phyloP scores from a whole-genome alignment of 1,140 invertebrate genomes.

The Anoplophora glabripennis region DNA sequence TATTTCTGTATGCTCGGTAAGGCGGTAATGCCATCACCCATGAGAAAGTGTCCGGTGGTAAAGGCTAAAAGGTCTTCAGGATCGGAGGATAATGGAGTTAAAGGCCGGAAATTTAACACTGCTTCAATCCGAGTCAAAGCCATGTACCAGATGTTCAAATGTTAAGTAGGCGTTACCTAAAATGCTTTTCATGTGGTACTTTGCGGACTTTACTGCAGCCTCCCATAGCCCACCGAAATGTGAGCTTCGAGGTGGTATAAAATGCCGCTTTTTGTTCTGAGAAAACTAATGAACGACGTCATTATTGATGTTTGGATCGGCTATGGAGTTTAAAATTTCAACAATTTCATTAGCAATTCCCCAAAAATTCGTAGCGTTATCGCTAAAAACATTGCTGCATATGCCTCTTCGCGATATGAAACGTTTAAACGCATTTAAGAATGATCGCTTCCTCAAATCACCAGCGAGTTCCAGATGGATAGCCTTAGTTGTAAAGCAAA shows the following conservation, averaged over 20 bases:
- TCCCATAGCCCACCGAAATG: slow-evolving; percentile 4
- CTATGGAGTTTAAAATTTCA: not conserved
- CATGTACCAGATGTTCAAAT: slow-evolving; percentile 6
- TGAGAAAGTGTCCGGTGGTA: not conserved
- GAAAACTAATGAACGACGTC: not conserved
- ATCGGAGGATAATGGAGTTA: not conserved
- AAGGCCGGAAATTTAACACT: not conserved
- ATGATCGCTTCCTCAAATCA: slow-evolving; percentile 28
- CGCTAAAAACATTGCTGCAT: slow-evolving; percentile 28
- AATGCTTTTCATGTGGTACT: slow-evolving; percentile 3
- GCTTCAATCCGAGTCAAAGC: not conserved
- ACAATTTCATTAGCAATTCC: not conserved
- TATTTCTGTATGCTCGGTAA: not conserved
- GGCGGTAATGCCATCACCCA: not conserved
- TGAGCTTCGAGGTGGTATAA: slow-evolving; percentile 4
- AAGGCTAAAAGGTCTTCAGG: not conserved
- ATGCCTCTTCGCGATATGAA: slow-evolving; percentile 36
- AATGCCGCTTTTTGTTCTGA: not conserved
- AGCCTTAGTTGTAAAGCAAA: slow-evolving; percentile 39
- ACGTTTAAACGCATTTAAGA: slow-evolving; percentile 38
- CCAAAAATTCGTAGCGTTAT: slow-evolving; percentile 40
- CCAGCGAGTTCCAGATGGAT: slow-evolving; percentile 37
- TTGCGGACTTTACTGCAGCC: not conserved
- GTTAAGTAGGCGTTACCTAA: not conserved
- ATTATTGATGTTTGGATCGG: not conserved